These are phyloP conservation scores for Haplotaxodon microlepis DNA, from an alignment of 2,113 vertebrate genomes.

Conservation along the genomic window DNA sequence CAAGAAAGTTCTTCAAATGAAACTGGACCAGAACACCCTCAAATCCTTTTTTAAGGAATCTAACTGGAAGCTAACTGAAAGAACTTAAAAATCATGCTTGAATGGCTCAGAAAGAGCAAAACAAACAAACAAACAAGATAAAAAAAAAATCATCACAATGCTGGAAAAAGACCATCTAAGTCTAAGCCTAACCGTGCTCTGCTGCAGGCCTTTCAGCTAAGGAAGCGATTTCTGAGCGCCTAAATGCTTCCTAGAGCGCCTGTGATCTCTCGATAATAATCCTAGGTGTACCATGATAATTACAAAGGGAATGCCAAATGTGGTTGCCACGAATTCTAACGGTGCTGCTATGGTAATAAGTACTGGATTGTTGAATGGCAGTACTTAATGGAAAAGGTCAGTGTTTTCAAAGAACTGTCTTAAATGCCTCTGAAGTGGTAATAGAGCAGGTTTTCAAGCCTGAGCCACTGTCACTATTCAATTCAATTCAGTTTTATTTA, in stretches of 20 bases:
- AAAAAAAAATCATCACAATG: not conserved
- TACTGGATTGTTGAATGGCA: not conserved
- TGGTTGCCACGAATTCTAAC: not conserved
- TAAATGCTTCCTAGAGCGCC: not conserved
- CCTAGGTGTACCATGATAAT: not conserved
- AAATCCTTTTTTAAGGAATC: not conserved
- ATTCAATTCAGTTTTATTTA: not conserved
- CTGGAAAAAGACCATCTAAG: not conserved
- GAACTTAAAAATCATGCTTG: not conserved
- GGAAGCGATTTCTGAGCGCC: not conserved
- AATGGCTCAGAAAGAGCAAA: not conserved
- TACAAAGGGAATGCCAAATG: not conserved
- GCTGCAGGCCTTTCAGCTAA: not conserved
- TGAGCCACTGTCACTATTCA: not conserved
- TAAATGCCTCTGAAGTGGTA: not conserved
- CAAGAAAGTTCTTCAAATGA: not conserved
- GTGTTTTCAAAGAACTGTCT: not conserved
- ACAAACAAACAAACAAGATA: not conserved
- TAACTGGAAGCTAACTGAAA: not conserved
- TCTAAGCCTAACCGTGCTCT: not conserved
- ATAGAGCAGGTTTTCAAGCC: not conserved
- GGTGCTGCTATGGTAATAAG: conserved; percentile 7
- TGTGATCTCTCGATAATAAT: not conserved
- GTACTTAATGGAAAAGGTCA: not conserved
- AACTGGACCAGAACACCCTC: not conserved